Evolutionary conservation across 2,888 invertebrate genomes (phyloP).

Genomic region (Agriopis marginaria): DNA sequence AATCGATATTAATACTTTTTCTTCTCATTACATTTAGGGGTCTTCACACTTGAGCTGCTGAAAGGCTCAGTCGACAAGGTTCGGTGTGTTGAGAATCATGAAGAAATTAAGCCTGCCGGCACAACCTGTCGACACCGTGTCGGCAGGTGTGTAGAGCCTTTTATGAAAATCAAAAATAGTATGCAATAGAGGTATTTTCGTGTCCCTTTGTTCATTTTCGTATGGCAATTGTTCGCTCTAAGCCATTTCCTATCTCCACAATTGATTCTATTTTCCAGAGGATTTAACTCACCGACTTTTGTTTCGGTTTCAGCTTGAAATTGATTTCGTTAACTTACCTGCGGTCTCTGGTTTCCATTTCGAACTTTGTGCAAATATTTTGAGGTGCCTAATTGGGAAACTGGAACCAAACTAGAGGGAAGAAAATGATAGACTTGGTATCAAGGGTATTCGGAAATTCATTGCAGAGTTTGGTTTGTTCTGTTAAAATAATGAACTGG

Average conservation of each 20-base stretch:
- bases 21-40: too few relatives aligned
- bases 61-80: too few relatives aligned
- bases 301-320: slow-evolving; percentile 17
- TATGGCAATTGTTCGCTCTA: neutral
- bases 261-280: slow-evolving; percentile 9
- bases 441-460: slow-evolving; percentile 30
- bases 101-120: too few relatives aligned
- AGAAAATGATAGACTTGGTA: slow-evolving; percentile 31
- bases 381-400: slow-evolving; percentile 33
- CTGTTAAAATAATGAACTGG: slow-evolving; percentile 26
- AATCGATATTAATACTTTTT: too few relatives aligned
- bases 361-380: slow-evolving; percentile 41
- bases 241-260: neutral
- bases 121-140: too few relatives aligned
- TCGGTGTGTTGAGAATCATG: too few relatives aligned
- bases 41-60: too few relatives aligned
- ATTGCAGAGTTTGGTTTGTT: slow-evolving; percentile 23
- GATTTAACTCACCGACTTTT: slow-evolving; percentile 13
- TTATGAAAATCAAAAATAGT: neutral
- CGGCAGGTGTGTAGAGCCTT: neutral
- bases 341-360: slow-evolving; percentile 28
- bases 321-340: slow-evolving; percentile 36
- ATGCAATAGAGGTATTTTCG: neutral
- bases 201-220: neutral
- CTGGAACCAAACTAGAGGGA: slow-evolving; percentile 27